phyloP scores from a whole-genome alignment of 2,797 vertebrate species.

The Aulostomus chinensis region DNA sequence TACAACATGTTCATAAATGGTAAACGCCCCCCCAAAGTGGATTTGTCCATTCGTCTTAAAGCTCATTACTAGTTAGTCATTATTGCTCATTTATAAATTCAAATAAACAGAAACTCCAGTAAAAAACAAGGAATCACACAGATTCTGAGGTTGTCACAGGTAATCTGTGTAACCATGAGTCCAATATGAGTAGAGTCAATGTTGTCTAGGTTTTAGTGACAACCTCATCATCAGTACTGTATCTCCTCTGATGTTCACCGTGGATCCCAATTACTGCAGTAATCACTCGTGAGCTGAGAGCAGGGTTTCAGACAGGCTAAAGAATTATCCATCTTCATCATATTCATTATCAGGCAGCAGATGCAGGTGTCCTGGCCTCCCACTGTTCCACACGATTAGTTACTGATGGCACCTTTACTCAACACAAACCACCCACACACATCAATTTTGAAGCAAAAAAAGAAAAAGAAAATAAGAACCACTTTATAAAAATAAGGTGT shows the following conservation, averaged over 20 bases:
- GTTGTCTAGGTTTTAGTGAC: slow-evolving; percentile 55
- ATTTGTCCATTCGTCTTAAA: too few relatives aligned
- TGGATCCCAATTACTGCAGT: slow-evolving; percentile 66
- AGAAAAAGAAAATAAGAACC: too few relatives aligned
- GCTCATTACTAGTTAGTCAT: too few relatives aligned
- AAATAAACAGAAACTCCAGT: too few relatives aligned
- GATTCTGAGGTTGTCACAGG: slow-evolving; percentile 26
- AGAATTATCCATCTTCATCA: slow-evolving; percentile 78
- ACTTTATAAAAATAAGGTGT: too few relatives aligned
- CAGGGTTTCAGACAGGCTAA: slow-evolving; percentile 54
- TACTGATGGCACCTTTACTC: slow-evolving; percentile 56
- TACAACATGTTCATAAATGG: too few relatives aligned
- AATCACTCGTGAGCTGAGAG: slow-evolving; percentile 67
- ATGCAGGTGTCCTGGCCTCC: slow-evolving; percentile 73
- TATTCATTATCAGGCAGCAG: slow-evolving; percentile 74
- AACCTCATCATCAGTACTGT: slow-evolving; percentile 34
- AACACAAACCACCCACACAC: slow-evolving; percentile 18
- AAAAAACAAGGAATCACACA: slow-evolving; percentile 10
- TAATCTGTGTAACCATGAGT: slow-evolving; percentile 30
- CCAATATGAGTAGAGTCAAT: slow-evolving; percentile 50
- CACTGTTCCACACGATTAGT: slow-evolving; percentile 71
- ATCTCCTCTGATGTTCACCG: slow-evolving; percentile 47
- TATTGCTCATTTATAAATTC: too few relatives aligned
- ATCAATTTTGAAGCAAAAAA: too few relatives aligned
- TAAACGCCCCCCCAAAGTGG: too few relatives aligned